Conservation (phyloP, 2,888 invertebrate species). For the Oscheius sp. region DNA sequence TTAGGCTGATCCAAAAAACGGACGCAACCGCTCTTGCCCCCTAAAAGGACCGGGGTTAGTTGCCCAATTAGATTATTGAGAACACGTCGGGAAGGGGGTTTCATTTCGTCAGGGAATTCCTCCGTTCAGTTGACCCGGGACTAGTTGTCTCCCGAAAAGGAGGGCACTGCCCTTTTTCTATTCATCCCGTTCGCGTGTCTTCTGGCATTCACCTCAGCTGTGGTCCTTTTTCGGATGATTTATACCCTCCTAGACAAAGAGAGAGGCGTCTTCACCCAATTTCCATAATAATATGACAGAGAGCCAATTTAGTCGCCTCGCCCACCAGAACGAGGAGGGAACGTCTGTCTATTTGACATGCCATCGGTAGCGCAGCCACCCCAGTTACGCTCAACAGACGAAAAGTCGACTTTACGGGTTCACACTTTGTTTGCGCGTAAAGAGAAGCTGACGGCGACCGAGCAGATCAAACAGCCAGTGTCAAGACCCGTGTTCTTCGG, state of each 20-base stretch:
- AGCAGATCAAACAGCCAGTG: conserved; percentile 36
- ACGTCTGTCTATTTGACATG: background rate
- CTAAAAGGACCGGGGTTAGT: too few species aligned
- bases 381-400: conserved; percentile 12
- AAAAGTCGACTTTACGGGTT: conserved; percentile 23
- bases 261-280: conserved; percentile 26
- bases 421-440: conserved; percentile 30
- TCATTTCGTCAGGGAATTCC: background rate
- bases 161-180: conserved; percentile 18
- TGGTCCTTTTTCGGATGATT: conserved; percentile 3
- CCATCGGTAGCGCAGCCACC: background rate
- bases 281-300: conserved; percentile 22
- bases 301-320: background rate
- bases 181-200: background rate
- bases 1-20: too few species aligned
- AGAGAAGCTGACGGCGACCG: conserved; percentile 24
- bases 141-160: background rate
- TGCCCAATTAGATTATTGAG: too few species aligned
- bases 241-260: conserved; percentile 9
- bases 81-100: too few species aligned
- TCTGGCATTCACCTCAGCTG: conserved; percentile 4
- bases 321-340: background rate
- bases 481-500: conserved; percentile 32
- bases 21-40: too few species aligned
- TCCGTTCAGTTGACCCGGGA: background rate